Base-by-base conservation (phyloP, 2,888 invertebrate genomes). In the Tetheella fluctuosa region DNA sequence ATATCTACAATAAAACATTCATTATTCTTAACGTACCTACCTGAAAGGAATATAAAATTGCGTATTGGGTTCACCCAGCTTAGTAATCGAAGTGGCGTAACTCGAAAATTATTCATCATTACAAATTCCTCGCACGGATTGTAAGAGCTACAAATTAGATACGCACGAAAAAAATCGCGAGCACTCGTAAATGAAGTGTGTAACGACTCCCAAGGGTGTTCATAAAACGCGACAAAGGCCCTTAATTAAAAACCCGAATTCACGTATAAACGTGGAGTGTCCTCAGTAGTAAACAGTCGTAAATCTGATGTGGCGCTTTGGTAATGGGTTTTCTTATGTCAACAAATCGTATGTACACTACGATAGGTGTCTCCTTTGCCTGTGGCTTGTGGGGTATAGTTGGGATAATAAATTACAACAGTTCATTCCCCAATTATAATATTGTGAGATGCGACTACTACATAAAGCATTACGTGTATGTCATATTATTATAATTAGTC, bases 241-340 rank as follows among this genome's bases (percentile, higher is more conserved):
- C 76, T 81, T 83, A 83, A 83, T 83, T 83, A 83, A 82, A 82
- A 81, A 77, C 64, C 75, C 69, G 74, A 80, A 80, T 79, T 77
- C 75, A 76, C 71, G 71, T 70, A 65, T 79, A 77, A 73, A 77
- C 73, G 78, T 71, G 59, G 63, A 64, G 67, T 65, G 65, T 61
- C 64, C 64, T 73, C 60, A 68, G 76, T 69, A 74, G 81, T 78
- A 85, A 86, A 86, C 84, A 86, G 81, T 80, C 84, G 83, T 86
- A 84, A 86, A 86, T 84, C 83, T 83, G 79, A 80, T 75, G 80
- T 77, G 75, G 74, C 78, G 79, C 79, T 79, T 67, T 76, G 68
- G 80, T 86, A 86, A 86, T 85, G 84, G 84, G 80, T 84, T 86
- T 84, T 81, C 85, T 85, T 80, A 73, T 84, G 84, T 86, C 85